Evolutionary conservation across 1,140 invertebrate genomes (phyloP).

Genomic region (Paralvinella palmiformis): DNA sequence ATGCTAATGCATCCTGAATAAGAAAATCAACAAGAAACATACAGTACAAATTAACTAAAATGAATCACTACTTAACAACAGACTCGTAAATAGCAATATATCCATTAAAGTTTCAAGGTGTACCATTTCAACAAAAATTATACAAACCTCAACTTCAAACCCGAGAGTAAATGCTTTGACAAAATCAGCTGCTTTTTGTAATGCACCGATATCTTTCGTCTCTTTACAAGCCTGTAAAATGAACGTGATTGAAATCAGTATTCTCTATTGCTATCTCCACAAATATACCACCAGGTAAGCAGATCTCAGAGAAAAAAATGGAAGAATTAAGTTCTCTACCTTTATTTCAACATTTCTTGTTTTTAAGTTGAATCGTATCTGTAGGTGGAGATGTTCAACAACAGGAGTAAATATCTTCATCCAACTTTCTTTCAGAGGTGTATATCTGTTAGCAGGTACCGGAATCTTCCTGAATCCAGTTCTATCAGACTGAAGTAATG

Average conservation of each 20-base stretch:
- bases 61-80: neutral
- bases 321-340: slow-evolving; percentile 21
- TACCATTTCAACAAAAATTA: neutral
- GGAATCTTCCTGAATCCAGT: slow-evolving; percentile 54
- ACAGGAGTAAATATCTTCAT: slow-evolving; percentile 93
- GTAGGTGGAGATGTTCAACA: slow-evolving; percentile 88
- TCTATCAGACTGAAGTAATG: slow-evolving; percentile 25
- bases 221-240: slow-evolving; percentile 57
- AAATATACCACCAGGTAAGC: neutral
- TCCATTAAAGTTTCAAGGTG: neutral
- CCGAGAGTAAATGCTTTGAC: slow-evolving; percentile 92
- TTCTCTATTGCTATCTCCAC: neutral
- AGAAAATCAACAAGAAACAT: slow-evolving; percentile 16
- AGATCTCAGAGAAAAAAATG: too few relatives aligned
- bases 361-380: slow-evolving; percentile 92
- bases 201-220: slow-evolving; percentile 77
- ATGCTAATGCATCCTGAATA: slow-evolving; percentile 76
- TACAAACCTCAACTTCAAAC: slow-evolving; percentile 81
- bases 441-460: slow-evolving; percentile 74
- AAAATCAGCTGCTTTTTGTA: slow-evolving; percentile 98
- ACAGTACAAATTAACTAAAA: neutral
- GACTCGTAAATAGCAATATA: neutral
- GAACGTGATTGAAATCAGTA: slow-evolving; percentile 11
- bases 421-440: slow-evolving; percentile 94
- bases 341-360: slow-evolving; percentile 81